Evolutionary conservation across 2,797 vertebrate genomes (phyloP), one percentile per base, ranked within the genome.

Genomic region (Rhabdomys pumilio): DNA sequence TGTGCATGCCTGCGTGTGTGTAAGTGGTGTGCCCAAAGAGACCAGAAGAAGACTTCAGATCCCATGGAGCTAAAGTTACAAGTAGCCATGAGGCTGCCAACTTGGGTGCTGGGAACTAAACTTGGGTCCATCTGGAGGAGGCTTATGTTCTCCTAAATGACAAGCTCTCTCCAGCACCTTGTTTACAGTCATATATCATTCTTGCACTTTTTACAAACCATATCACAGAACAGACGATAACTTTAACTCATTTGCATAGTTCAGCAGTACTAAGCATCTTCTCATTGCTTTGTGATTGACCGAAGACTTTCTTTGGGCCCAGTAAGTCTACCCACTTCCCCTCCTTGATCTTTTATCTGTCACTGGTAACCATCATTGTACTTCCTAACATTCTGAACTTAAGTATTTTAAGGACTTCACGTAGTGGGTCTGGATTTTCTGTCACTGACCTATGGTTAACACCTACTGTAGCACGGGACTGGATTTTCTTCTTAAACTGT

Each of bases 401-500:
- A 61, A 69, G 6, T 2, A 12, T 34, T 29, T 73, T 29, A 44
- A 65, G 13, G 63, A 83, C 12, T 69, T 86, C 19, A 15, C 44
- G 2, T 14, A 41, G 50, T 3, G 6, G 38, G 1, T 57, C 86
- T 93, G 63, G 12, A 67, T 26, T 80, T 59, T 92, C n/a, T 85
- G 38, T 72, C 19, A 50, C 69, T 93, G 63, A 34, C 86, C 65
- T 89, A 57, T 2, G 29, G 31, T 47, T 83, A 38, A 79, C 26
- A 31, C 6, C n/a, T 69, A 14, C 72, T 83, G 1, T 29, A 44
- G 26, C 31, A 57, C 53, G 24, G 26, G 57, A 65, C 38, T 77
- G 17, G 34, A 47, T 86, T 89, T 82, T 47, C 61, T 86, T 91
- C 91, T 67, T 59, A 83, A 91, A 59, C 15, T n/a, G 55, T 80